Conservation (phyloP, 2,888 invertebrate species). For the Perizoma affinitatum region DNA sequence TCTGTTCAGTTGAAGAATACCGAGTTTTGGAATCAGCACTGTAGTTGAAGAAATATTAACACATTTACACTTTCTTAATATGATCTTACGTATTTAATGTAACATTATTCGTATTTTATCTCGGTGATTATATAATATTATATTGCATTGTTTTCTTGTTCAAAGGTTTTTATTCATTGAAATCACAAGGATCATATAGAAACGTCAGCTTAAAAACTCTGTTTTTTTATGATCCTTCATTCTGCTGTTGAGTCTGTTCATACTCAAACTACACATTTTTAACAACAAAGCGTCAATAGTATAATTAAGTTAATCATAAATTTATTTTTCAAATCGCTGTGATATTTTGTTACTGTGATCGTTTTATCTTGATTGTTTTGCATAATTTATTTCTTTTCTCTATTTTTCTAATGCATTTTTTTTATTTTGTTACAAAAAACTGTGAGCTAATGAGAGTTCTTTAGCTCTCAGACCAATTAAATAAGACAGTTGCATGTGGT, state of each 20-base stretch:
- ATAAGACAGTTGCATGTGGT: too few relatives aligned
- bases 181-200: too few relatives aligned
- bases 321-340: slow-evolving; percentile 39
- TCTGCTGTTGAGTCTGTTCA: background rate
- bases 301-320: slow-evolving; percentile 19
- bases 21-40: slow-evolving; percentile 1
- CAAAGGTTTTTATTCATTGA: too few relatives aligned
- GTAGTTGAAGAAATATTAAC: slow-evolving; percentile 9
- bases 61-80: slow-evolving; percentile 1
- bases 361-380: slow-evolving; percentile 2
- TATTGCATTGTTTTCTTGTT: too few relatives aligned
- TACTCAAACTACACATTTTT: slow-evolving; percentile 5
- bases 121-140: too few relatives aligned
- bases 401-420: background rate
- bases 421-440: too few relatives aligned
- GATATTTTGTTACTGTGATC: slow-evolving; percentile 37
- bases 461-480: too few relatives aligned
- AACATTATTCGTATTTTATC: background rate
- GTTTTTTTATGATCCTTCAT: too few relatives aligned
- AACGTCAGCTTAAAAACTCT: too few relatives aligned
- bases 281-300: slow-evolving; percentile 4
- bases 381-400: background rate
- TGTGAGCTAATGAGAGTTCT: too few relatives aligned
- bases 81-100: slow-evolving; percentile 1
- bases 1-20: background rate